These are phyloP conservation scores for Drosophila paracracens DNA, from an alignment of 2,888 invertebrate genomes.

Conservation along the genomic window DNA sequence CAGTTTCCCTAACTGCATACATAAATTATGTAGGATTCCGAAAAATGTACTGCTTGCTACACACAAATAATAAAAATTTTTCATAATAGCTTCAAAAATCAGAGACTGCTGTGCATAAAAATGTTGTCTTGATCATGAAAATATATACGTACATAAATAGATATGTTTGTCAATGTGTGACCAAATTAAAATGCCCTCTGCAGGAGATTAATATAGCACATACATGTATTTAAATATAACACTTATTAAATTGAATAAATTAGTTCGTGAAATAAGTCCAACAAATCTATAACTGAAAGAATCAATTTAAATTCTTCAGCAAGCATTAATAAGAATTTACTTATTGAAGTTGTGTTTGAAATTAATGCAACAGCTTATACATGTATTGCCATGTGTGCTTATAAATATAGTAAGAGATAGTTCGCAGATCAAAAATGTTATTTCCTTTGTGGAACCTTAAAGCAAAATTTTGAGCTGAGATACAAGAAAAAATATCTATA, in stretches of 20 bases:
- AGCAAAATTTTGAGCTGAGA: neutral
- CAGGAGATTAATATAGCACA: constrained; percentile 16
- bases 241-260: constrained; percentile 54
- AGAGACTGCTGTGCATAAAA: constrained; percentile 13
- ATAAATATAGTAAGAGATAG: neutral
- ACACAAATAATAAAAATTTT: neutral
- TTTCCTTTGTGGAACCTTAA: neutral
- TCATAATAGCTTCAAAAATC: constrained; percentile 9
- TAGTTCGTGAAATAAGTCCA: constrained; percentile 56
- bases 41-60: constrained; percentile 2
- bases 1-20: constrained; percentile 11
- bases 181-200: constrained; percentile 11
- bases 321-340: constrained; percentile 4
- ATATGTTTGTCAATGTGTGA: constrained; percentile 16
- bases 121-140: constrained; percentile 11
- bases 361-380: neutral
- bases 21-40: constrained; percentile 10
- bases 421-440: neutral
- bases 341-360: neutral
- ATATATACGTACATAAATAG: constrained; percentile 11
- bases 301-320: neutral
- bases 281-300: constrained; percentile 17
- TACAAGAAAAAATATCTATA: neutral
- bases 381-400: neutral
- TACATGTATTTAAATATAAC: constrained; percentile 48